A percentile compares a stretch with the other conserved stretches of the same genome.
Evolutionary conservation across 2,888 invertebrate species (phyloP).

Genomic region (Amaurobius ferox): DNA sequence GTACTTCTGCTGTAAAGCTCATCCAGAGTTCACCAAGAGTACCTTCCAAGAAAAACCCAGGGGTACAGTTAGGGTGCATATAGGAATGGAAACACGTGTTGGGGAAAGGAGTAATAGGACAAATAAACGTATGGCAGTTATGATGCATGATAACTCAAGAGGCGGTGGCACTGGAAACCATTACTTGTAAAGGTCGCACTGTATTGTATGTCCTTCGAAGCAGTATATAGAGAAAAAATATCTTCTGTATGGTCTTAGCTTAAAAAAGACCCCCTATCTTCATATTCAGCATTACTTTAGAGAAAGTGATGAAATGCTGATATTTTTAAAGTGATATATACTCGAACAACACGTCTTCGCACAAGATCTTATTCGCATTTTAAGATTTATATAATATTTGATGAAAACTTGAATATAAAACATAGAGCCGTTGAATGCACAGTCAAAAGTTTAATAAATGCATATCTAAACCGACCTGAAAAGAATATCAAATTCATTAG

Average conservation of each 20-base stretch:
- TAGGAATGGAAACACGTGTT: conserved; percentile 72
- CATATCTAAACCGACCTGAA: no score
- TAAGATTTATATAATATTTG: not conserved
- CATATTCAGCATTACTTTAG: conserved; percentile 37
- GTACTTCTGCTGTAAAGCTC: conserved; percentile 73
- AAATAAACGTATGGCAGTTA: conserved; percentile 56
- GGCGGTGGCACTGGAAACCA: conserved; percentile 21
- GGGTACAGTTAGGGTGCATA: conserved; percentile 72
- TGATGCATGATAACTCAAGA: conserved; percentile 59
- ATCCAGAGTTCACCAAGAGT: conserved; percentile 73
- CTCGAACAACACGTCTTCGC: conserved; percentile 32
- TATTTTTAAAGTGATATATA: conserved; percentile 52
- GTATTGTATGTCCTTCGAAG: not conserved
- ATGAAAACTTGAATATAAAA: not conserved
- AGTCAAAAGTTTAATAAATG: no score
- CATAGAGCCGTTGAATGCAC: conserved; percentile 5
- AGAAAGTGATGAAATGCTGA: conserved; percentile 30
- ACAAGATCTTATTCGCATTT: conserved; percentile 40
- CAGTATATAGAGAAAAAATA: not conserved
- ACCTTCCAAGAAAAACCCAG: conserved; percentile 71
- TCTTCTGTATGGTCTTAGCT: not conserved
- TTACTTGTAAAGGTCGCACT: conserved; percentile 33
- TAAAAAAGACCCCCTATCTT: not conserved
- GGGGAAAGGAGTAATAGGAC: conserved; percentile 58
- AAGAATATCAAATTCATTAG: no score